phyloP scores from a whole-genome alignment of 2,888 invertebrate species.

The Physocephala rufipes region DNA sequence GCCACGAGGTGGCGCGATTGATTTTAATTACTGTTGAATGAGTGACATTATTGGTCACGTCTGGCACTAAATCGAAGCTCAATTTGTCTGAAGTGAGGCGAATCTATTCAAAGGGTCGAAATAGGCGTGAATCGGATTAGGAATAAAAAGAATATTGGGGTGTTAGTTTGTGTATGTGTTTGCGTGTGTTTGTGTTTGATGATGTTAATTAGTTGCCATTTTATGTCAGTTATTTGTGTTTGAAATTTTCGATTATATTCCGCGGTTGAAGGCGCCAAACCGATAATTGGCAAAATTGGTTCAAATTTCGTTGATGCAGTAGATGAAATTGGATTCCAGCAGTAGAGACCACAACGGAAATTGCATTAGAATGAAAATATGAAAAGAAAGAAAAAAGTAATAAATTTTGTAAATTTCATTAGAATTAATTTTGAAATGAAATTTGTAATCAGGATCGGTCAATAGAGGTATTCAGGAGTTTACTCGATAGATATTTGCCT shows the following conservation, averaged over 20 bases:
- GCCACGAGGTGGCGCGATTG: constrained; percentile 83
- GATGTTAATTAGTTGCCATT: constrained; percentile 18
- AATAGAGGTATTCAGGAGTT: too few species aligned
- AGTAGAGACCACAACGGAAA: background rate
- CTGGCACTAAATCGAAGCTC: constrained; percentile 81
- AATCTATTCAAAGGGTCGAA: constrained; percentile 70
- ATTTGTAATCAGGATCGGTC: too few species aligned
- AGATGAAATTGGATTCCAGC: background rate
- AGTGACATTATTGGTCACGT: constrained; percentile 79
- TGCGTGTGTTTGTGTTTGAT: constrained; percentile 16
- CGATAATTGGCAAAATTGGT: too few species aligned
- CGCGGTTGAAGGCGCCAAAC: too few species aligned
- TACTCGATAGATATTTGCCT: too few species aligned
- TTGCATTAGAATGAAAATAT: background rate
- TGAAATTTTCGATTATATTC: background rate
- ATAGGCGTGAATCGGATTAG: background rate
- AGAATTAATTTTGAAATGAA: too few species aligned
- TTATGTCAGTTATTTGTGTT: constrained; percentile 15
- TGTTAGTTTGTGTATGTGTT: constrained; percentile 10
- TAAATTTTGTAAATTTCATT: too few species aligned
- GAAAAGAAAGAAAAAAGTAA: too few species aligned
- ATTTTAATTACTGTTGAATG: constrained; percentile 84
- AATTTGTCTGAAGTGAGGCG: constrained; percentile 86
- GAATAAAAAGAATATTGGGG: background rate
- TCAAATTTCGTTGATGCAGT: background rate